These are phyloP conservation scores for Vireo altiloquus DNA, from an alignment of 2,113 vertebrate species.

Conservation along the genomic window DNA sequence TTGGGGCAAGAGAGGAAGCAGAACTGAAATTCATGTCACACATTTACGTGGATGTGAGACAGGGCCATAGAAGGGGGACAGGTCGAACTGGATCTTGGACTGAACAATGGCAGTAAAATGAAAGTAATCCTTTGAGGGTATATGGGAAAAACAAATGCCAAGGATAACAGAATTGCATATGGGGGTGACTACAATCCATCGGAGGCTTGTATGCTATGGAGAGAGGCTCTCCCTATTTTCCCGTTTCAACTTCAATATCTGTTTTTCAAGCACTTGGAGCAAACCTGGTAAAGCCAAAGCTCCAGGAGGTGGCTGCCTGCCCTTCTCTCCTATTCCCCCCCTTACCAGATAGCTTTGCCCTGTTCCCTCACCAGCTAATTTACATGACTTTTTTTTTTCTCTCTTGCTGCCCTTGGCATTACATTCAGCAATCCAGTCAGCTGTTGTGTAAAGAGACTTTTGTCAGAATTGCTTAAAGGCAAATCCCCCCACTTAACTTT, in stretches of 20 bases:
- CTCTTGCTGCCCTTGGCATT: conserved; percentile 38
- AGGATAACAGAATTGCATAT: not conserved
- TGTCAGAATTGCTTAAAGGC: conserved; percentile 42
- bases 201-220: not conserved
- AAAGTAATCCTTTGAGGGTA: not conserved
- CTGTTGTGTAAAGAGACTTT: conserved; percentile 31
- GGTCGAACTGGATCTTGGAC: not conserved
- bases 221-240: not conserved
- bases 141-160: not conserved
- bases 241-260: not conserved
- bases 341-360: conserved; percentile 21
- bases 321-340: not conserved
- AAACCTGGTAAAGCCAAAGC: not conserved
- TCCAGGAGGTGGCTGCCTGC: conserved; percentile 13
- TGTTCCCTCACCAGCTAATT: conserved; percentile 47
- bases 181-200: not conserved
- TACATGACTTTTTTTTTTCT: conserved; percentile 15
- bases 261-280: not conserved
- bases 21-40: not conserved
- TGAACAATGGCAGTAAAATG: not conserved
- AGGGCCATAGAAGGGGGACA: not conserved
- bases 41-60: not conserved
- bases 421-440: conserved; percentile 17
- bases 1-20: not conserved
- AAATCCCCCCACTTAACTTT: conserved; percentile 46